Percentiles rank a stretch among this genome's conserved stretches.
Evolutionary conservation across 2,113 vertebrate genomes (phyloP).

Genomic region (Sterrhoptilus dennistouni): DNA sequence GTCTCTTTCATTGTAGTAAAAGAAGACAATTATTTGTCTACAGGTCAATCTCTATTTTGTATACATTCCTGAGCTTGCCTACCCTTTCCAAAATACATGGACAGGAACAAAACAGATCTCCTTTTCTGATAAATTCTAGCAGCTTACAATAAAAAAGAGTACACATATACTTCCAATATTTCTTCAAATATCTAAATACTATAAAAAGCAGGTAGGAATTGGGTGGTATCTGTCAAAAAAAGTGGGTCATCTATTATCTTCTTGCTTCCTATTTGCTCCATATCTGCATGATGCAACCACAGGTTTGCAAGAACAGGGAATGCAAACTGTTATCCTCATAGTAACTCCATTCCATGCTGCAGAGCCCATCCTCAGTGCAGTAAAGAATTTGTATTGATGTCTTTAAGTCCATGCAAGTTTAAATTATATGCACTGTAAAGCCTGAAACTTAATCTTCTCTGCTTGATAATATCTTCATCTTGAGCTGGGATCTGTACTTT

Average conservation of each 20-base stretch:
- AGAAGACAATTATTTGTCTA: background rate
- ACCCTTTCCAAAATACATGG: background rate
- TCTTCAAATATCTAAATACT: background rate
- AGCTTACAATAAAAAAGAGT: background rate
- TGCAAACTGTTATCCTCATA: background rate
- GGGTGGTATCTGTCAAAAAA: background rate
- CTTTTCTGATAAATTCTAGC: background rate
- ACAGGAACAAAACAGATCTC: background rate
- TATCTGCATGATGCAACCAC: background rate
- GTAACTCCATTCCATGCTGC: background rate
- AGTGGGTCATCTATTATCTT: background rate
- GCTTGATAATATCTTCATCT: background rate
- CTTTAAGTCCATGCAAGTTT: background rate
- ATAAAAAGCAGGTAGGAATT: background rate
- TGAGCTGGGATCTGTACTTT: background rate
- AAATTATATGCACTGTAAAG: background rate
- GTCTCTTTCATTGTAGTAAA: background rate
- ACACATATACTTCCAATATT: background rate
- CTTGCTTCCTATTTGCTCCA: background rate
- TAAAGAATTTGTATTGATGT: background rate
- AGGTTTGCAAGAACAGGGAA: background rate
- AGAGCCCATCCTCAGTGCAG: background rate
- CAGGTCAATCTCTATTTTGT: background rate
- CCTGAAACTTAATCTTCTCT: background rate
- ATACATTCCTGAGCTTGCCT: background rate